Conservation (phyloP, 2,888 invertebrate species). For the Hedya salicella region DNA sequence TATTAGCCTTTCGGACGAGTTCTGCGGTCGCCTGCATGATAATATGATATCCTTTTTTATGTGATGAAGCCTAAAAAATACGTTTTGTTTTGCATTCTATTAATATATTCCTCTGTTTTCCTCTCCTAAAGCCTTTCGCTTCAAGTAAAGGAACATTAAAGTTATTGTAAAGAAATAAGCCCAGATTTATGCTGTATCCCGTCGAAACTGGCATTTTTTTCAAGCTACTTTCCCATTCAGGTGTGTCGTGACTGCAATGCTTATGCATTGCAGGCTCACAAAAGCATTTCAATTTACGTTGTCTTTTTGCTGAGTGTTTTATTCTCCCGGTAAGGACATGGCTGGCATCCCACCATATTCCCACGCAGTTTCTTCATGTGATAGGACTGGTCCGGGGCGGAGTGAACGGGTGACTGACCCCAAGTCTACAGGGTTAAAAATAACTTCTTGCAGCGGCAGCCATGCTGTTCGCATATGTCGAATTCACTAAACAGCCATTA, state of each 20-base stretch:
- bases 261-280: slow-evolving; percentile 19
- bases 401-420: slow-evolving; percentile 82
- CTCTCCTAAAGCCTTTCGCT: not conserved
- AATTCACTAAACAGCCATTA: slow-evolving; percentile 83
- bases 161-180: not conserved
- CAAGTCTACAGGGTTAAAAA: slow-evolving; percentile 82
- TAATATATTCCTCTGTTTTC: not conserved
- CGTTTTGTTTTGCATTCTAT: not conserved
- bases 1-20: slow-evolving; percentile 29
- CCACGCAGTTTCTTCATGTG: slow-evolving; percentile 82
- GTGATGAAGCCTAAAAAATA: not conserved
- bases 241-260: slow-evolving; percentile 45
- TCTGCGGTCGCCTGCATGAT: slow-evolving; percentile 13
- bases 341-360: slow-evolving; percentile 71
- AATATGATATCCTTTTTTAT: not conserved
- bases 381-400: slow-evolving; percentile 79
- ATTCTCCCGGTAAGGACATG: slow-evolving; percentile 62
- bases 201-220: slow-evolving; percentile 39
- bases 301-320: slow-evolving; percentile 57
- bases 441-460: slow-evolving; percentile 78
- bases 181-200: not conserved
- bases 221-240: slow-evolving; percentile 43
- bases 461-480: slow-evolving; percentile 84
- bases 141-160: too few relatives aligned
- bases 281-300: slow-evolving; percentile 34